Conservation (phyloP, 2,888 invertebrate genomes). For the Anticlea derivata region DNA sequence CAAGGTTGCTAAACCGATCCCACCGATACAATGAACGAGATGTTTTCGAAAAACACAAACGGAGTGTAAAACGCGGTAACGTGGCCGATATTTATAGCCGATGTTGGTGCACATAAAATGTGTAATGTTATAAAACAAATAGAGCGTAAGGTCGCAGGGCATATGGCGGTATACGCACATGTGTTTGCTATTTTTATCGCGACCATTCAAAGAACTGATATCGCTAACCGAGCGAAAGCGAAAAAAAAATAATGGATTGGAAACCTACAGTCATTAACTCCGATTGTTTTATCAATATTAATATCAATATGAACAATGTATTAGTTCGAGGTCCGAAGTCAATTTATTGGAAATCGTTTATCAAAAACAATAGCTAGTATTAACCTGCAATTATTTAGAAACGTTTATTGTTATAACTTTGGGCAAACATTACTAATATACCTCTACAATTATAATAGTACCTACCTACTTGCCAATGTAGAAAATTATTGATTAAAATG, state of each 20-base stretch:
- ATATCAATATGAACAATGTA: conserved; percentile 22
- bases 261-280: conserved; percentile 39
- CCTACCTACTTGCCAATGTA: too few species aligned
- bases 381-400: conserved; percentile 3
- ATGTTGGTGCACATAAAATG: conserved; percentile 50
- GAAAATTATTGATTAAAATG: too few species aligned
- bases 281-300: conserved; percentile 35
- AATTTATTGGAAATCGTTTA: conserved; percentile 9
- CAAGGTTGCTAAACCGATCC: conserved; percentile 27
- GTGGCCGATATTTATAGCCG: conserved; percentile 59
- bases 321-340: conserved; percentile 16
- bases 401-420: conserved; percentile 1
- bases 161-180: conserved; percentile 73
- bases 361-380: conserved; percentile 1
- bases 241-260: conserved; percentile 41
- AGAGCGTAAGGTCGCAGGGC: conserved; percentile 77
- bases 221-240: conserved; percentile 51
- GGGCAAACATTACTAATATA: too few species aligned
- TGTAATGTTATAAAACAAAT: conserved; percentile 55
- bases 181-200: conserved; percentile 77
- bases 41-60: conserved; percentile 56
- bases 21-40: conserved; percentile 49
- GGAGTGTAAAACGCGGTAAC: conserved; percentile 58
- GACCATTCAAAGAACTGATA: conserved; percentile 69
- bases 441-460: too few species aligned